Conservation (phyloP, 1,140 invertebrate species). For the Sitodiplosis mosellana region DNA sequence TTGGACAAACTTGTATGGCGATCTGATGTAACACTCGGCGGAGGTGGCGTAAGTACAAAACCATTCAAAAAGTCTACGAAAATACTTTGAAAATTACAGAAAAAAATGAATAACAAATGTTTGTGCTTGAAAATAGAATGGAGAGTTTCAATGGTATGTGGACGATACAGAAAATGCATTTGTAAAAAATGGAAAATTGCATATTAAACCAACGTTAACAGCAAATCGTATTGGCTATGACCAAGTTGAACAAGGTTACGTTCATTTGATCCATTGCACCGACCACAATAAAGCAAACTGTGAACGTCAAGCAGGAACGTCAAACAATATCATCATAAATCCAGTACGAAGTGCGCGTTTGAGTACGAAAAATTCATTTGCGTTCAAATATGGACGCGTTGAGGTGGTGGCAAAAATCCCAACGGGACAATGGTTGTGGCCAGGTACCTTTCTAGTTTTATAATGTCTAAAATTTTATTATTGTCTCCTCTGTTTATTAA, state of each 20-base stretch:
- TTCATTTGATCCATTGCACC: conserved; percentile 25
- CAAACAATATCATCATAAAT: conserved; percentile 28
- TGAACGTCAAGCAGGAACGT: conserved; percentile 26
- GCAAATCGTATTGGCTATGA: conserved; percentile 34
- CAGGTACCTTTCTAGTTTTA: too few species aligned
- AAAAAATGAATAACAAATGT: too few species aligned
- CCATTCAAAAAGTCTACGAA: too few species aligned
- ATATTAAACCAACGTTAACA: conserved; percentile 37
- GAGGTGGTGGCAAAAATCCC: conserved; percentile 52
- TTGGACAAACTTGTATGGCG: conserved; percentile 41
- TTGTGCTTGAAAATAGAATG: too few species aligned
- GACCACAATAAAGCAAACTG: conserved; percentile 30
- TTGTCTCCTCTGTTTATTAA: too few species aligned
- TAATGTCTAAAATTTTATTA: too few species aligned
- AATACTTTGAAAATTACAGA: too few species aligned
- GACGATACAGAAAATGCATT: conserved; percentile 45
- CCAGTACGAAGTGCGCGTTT: conserved; percentile 45
- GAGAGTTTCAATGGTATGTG: conserved; percentile 18
- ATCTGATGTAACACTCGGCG: conserved; percentile 44
- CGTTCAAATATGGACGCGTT: conserved; percentile 43
- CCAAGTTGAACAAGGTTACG: conserved; percentile 26
- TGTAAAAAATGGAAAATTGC: conserved; percentile 31
- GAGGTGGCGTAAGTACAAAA: conserved; percentile 45
- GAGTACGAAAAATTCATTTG: conserved; percentile 40
- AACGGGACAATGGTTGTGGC: conserved; percentile 53